Evolutionary conservation across 2,888 invertebrate species (phyloP), one percentile per base, ranked within the genome.

Genomic region (Pristionchus fissidentatus): DNA sequence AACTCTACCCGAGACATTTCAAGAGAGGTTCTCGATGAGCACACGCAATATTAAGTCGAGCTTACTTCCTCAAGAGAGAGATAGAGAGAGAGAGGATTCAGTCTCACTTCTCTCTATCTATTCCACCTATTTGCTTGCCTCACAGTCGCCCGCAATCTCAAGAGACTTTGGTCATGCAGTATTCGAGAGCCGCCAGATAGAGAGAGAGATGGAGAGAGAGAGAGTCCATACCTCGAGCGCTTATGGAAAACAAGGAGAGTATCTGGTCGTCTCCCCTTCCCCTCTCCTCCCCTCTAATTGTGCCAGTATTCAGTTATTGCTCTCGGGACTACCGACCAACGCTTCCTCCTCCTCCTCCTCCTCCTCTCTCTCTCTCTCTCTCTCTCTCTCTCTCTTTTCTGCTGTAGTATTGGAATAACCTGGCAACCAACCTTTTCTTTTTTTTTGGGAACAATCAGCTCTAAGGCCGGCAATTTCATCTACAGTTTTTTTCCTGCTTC

Each of bases 271-370:
- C 60, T 29, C n/a, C n/a, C n/a, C n/a, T n/a, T n/a, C n/a, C n/a
- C n/a, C n/a, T n/a, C n/a, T n/a, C 32, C n/a, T 29, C 3, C 62
- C 35, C 62, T n/a, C 62, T 66, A 66, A 66, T 66, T 66, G 62
- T 35, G 38, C 8, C 62, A 13, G 62, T 29, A 66, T 66, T 66
- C 62, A 66, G 62, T 66, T 35, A 66, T 66, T 66, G 62, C 62
- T 66, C 22, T 10, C 60, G 60, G 32, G n/a, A n/a, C n/a, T n/a
- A n/a, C n/a, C n/a, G n/a, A n/a, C n/a, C n/a, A n/a, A n/a, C n/a
- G n/a, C n/a, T n/a, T n/a, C n/a, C n/a, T n/a, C n/a, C n/a, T n/a
- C n/a, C n/a, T n/a, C n/a, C n/a, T n/a, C n/a, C n/a, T n/a, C n/a
- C n/a, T n/a, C n/a, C 70, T 32, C 15, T 46, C 73, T 35, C 46